Base-by-base conservation (phyloP, 2,888 invertebrate genomes). In the Tetragonisca angustula region DNA sequence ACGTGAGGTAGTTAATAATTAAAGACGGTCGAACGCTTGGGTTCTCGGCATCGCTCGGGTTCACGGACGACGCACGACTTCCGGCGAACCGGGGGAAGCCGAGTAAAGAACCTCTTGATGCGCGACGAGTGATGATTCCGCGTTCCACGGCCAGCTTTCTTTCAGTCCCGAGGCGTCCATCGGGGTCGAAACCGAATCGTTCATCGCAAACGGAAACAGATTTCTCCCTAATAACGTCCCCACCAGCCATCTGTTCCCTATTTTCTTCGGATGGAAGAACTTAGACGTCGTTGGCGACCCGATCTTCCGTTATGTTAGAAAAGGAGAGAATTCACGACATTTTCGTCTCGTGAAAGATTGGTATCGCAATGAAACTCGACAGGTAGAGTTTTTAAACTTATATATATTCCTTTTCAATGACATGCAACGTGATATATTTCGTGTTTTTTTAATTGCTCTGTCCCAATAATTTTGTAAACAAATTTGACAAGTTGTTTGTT, bases 21-120 rank as follows among this genome's bases (percentile, higher is more conserved):
- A 69, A 73, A 79, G 59, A 59, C 76, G 75, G 64, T 61, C 64
- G 79, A 70, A 70, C 50, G 59, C n/a, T 24, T 62, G 59, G 59
- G 69, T 74, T 64, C 19, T 76, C 61, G 61, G 19, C 61, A 50
- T 62, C 43, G 9, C 43, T 9, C 43, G 67, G 69, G 82, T 73
- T 82, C 87, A 84, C 67, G 86, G 84, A 79, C 87, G 70, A 83
- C 80, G 43, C 32, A 71, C 32, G 73, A 84, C 83, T 90, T 90
- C 90, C 91, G 89, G 85, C 67, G 73, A 59, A 0, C 85, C 43
- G 43, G 77, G 71, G 67, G 84, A 87, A 88, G 61, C 79, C 89
- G 81, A 89, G 87, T 88, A 88, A 87, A 91, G 84, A 84, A 90
- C 91, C 90, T 91, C 70, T 72, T 76, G 83, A 81, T 67, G 69